Percentiles rank a stretch among this genome's conserved stretches.
These are phyloP conservation scores for Butastur rufipennis DNA, from an alignment of 2,113 vertebrate species.

Conservation along the genomic window DNA sequence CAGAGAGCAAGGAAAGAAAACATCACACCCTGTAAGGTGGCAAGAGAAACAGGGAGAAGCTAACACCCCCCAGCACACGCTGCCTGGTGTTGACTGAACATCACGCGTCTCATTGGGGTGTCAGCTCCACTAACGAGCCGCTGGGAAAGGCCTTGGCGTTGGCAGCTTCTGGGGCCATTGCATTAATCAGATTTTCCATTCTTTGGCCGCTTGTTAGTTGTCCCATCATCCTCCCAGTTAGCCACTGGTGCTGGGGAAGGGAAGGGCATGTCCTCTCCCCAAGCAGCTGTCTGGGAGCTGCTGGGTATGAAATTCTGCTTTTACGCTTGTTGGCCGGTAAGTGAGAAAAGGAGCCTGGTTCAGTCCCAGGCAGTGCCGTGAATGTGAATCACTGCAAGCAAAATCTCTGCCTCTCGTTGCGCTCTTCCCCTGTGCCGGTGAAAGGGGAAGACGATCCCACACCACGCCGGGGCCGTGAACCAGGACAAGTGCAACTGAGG, in stretches of 20 bases:
- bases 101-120: background rate
- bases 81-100: background rate
- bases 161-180: fast-evolving
- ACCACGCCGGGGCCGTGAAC: fast-evolving
- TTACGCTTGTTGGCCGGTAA: background rate
- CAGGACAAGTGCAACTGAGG: background rate
- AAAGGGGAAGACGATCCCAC: background rate
- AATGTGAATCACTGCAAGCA: fast-evolving
- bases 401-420: background rate
- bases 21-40: slow-evolving; percentile 1
- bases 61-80: background rate
- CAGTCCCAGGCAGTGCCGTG: fast-evolving
- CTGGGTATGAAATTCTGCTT: background rate
- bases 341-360: background rate
- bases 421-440: fast-evolving
- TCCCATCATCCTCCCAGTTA: background rate
- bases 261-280: background rate
- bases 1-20: background rate
- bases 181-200: background rate
- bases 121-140: background rate
- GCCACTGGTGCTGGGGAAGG: background rate
- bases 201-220: background rate
- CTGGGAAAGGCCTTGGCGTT: fast-evolving
- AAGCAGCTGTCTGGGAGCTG: background rate
- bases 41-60: background rate